phyloP scores from a whole-genome alignment of 2,888 invertebrate genomes.

The Apamea anceps region DNA sequence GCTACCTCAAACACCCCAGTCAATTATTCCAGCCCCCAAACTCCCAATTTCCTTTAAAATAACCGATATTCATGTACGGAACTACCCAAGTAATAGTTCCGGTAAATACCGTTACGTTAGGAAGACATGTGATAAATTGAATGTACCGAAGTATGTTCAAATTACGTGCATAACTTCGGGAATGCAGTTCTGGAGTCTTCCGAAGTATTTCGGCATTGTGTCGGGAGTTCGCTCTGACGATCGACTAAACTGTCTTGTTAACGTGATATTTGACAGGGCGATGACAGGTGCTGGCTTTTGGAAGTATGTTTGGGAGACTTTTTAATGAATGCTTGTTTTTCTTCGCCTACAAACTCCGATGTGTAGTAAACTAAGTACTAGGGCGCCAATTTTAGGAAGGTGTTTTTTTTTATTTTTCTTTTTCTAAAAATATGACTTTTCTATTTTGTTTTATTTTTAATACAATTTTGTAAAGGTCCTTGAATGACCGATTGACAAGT shows the following conservation, averaged over 20 bases:
- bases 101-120: conserved; percentile 38
- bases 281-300: conserved; percentile 7
- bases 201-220: conserved; percentile 57
- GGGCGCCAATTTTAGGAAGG: background rate
- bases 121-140: conserved; percentile 57
- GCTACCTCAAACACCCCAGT: too few relatives aligned
- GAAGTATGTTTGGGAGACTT: background rate
- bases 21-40: background rate
- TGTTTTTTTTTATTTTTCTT: too few relatives aligned
- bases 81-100: conserved; percentile 24
- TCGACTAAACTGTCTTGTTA: conserved; percentile 50
- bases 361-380: background rate
- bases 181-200: conserved; percentile 48
- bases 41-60: background rate
- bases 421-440: too few relatives aligned
- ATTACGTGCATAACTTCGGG: conserved; percentile 54
- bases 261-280: conserved; percentile 21
- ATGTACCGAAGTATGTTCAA: conserved; percentile 51
- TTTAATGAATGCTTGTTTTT: conserved; percentile 4
- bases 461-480: background rate
- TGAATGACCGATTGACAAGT: background rate
- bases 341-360: background rate
- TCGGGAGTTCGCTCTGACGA: conserved; percentile 15
- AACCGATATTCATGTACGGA: conserved; percentile 11
- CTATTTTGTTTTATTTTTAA: too few relatives aligned